Conservation (phyloP, 2,888 invertebrate genomes). For the Papilio gigon region DNA sequence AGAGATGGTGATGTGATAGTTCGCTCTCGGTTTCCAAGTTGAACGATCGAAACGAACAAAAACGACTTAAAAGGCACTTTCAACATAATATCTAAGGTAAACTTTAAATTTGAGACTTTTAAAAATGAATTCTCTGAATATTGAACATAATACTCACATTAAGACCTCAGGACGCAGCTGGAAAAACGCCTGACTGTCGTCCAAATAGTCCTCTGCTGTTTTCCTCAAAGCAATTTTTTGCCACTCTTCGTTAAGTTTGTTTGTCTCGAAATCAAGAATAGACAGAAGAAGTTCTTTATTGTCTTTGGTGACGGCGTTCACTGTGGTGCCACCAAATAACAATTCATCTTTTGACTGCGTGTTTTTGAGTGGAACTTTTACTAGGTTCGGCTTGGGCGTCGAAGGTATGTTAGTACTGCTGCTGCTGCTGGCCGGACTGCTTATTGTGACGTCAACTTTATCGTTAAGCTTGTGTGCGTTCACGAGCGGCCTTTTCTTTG, state of each 20-base stretch:
- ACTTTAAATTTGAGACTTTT: background rate
- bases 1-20: background rate
- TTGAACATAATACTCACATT: constrained; percentile 37
- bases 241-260: constrained; percentile 47
- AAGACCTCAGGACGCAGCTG: constrained; percentile 26
- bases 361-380: background rate
- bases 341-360: constrained; percentile 6
- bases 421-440: background rate
- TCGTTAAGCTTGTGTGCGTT: constrained; percentile 6
- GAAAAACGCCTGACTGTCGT: constrained; percentile 15
- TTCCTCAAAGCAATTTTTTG: constrained; percentile 38
- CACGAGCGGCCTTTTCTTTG: background rate
- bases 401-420: background rate
- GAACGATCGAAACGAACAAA: too few species aligned
- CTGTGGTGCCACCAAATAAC: constrained; percentile 6
- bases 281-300: constrained; percentile 53
- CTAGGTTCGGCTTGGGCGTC: background rate
- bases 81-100: background rate
- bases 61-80: background rate
- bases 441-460: constrained; percentile 2
- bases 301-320: constrained; percentile 9
- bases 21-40: too few species aligned
- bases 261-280: constrained; percentile 56
- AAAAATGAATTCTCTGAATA: background rate
- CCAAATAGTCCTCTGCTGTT: background rate